phyloP scores from a whole-genome alignment of 2,888 invertebrate species.

The Serrognathus titanus region DNA sequence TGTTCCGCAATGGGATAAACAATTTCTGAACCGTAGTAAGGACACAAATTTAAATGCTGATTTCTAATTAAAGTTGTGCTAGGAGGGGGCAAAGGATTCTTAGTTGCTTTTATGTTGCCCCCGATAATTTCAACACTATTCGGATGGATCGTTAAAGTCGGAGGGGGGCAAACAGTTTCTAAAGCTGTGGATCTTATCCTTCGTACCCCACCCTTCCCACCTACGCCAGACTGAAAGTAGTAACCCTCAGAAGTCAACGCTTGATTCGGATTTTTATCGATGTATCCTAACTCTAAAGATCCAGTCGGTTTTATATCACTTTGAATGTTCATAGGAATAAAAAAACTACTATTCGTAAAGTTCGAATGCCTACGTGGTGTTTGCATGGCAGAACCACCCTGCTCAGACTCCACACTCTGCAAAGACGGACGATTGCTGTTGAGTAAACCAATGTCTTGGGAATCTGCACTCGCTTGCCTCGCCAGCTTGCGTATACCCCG shows the following conservation, averaged over 20 bases:
- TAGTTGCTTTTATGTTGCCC: constrained; percentile 54
- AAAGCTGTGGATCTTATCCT: constrained; percentile 69
- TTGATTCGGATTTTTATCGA: constrained; percentile 48
- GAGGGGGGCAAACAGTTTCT: constrained; percentile 67
- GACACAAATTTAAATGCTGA: constrained; percentile 67
- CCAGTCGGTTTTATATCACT: constrained; percentile 54
- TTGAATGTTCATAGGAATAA: constrained; percentile 48
- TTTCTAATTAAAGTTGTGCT: constrained; percentile 68
- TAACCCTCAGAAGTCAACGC: constrained; percentile 41
- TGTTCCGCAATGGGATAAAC: constrained; percentile 84
- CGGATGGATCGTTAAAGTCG: constrained; percentile 74
- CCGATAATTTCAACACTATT: constrained; percentile 77
- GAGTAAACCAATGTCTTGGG: constrained; percentile 52
- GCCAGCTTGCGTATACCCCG: constrained; percentile 56
- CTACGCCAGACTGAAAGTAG: constrained; percentile 40
- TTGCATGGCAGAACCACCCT: constrained; percentile 39
- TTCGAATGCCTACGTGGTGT: constrained; percentile 60
- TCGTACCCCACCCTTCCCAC: constrained; percentile 53
- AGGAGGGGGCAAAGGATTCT: constrained; percentile 69
- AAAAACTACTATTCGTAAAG: constrained; percentile 59
- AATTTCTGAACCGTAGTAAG: constrained; percentile 70
- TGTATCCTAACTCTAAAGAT: constrained; percentile 56
- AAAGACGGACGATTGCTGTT: constrained; percentile 48
- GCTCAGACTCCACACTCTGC: constrained; percentile 44
- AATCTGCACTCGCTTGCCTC: constrained; percentile 55